Conservation (phyloP, 2,888 invertebrate genomes). For the Gortyna flavago region DNA sequence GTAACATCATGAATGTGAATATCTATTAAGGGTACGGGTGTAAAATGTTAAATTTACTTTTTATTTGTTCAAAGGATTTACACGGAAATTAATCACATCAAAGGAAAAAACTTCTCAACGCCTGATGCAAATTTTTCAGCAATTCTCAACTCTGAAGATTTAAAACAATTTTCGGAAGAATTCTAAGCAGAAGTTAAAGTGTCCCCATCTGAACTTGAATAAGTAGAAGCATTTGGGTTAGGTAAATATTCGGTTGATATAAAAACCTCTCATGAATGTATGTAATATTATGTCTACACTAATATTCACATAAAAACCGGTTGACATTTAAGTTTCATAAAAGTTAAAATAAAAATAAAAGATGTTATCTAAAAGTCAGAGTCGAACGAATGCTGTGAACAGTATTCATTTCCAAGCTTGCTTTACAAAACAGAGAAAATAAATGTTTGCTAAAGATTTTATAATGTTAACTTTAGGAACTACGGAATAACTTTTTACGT, state of each 20-base stretch:
- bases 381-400: too few species aligned
- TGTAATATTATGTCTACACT: background rate
- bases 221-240: conserved; percentile 1
- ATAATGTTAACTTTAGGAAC: too few species aligned
- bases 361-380: too few species aligned
- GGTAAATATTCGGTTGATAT: background rate
- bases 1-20: too few species aligned
- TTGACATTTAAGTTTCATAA: background rate
- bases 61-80: conserved; percentile 16
- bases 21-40: too few species aligned
- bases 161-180: conserved; percentile 16
- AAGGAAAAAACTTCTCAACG: conserved; percentile 12
- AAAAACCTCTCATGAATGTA: background rate
- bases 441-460: too few species aligned
- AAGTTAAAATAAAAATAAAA: too few species aligned
- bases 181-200: conserved; percentile 25
- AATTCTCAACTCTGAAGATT: conserved; percentile 13
- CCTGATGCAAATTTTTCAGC: conserved; percentile 28
- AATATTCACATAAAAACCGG: background rate
- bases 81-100: conserved; percentile 21
- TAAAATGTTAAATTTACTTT: background rate
- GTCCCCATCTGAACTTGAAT: conserved; percentile 26
- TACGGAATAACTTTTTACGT: too few species aligned
- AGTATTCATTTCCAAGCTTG: too few species aligned
- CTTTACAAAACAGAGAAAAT: too few species aligned